These are phyloP conservation scores for Acanthosepion pharaonis DNA, from an alignment of 2,888 invertebrate species.

Conservation along the genomic window DNA sequence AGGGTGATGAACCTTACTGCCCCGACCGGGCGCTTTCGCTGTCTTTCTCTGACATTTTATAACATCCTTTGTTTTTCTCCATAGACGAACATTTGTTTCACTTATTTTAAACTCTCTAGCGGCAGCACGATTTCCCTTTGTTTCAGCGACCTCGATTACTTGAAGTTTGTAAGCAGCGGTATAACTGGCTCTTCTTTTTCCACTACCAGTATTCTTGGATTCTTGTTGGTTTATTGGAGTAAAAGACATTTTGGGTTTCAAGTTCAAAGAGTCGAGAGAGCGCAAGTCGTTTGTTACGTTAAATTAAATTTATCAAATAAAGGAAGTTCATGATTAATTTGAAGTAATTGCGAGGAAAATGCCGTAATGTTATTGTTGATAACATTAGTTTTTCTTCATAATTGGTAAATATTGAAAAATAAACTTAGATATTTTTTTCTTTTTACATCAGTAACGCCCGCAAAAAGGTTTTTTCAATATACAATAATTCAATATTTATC, in stretches of 20 bases:
- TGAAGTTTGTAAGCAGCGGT: slow-evolving; percentile 38
- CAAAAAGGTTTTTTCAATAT: neutral
- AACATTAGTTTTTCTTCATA: neutral
- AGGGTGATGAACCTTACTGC: neutral
- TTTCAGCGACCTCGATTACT: neutral
- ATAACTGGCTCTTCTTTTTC: neutral
- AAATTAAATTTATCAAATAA: neutral
- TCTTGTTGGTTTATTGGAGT: neutral
- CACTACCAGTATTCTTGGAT: neutral
- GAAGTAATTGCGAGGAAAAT: neutral
- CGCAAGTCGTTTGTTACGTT: neutral
- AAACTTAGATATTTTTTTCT: neutral
- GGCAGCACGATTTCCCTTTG: neutral
- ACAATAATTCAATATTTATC: neutral
- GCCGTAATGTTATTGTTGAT: neutral
- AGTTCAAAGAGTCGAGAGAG: neutral
- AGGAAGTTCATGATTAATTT: neutral
- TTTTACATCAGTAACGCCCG: no score
- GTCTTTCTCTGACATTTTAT: neutral
- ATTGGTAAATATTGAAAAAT: neutral
- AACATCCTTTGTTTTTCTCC: neutral
- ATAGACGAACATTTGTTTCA: neutral
- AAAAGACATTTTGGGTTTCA: neutral
- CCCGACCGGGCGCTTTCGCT: neutral
- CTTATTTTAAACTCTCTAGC: neutral